Evolutionary conservation across 2,888 invertebrate genomes (phyloP).

Genomic region (Endotricha flammealis): DNA sequence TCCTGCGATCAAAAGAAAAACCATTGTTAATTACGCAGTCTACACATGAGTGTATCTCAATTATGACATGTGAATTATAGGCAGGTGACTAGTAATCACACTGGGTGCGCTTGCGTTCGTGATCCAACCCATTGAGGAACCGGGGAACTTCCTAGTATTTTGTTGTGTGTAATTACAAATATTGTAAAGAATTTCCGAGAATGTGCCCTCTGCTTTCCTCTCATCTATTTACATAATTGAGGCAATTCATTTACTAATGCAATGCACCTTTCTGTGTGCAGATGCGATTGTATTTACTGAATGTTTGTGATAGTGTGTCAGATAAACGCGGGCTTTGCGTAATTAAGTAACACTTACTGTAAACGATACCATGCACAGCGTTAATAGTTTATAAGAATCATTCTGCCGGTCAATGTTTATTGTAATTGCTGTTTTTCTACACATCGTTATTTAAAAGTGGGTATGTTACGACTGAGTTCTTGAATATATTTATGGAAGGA

Average conservation of each 20-base stretch:
- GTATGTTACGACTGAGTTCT: too few relatives aligned
- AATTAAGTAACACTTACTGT: constrained; percentile 41
- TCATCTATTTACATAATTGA: constrained; percentile 37
- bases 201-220: constrained; percentile 30
- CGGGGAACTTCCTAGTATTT: constrained; percentile 36
- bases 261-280: constrained; percentile 28
- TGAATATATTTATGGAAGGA: too few relatives aligned
- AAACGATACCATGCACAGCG: constrained; percentile 32
- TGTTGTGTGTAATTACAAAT: constrained; percentile 43
- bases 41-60: constrained; percentile 50
- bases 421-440: too few relatives aligned
- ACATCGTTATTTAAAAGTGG: too few relatives aligned
- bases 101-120: constrained; percentile 33
- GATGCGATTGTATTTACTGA: constrained; percentile 31
- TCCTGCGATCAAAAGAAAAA: constrained; percentile 62
- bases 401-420: too few relatives aligned
- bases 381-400: constrained; percentile 13
- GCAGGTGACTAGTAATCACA: constrained; percentile 46
- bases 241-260: constrained; percentile 33
- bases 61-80: constrained; percentile 55
- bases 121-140: constrained; percentile 35
- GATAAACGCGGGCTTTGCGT: constrained; percentile 27
- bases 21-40: constrained; percentile 55
- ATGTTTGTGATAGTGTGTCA: constrained; percentile 35
- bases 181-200: constrained; percentile 36